Base-by-base conservation (phyloP, 2,113 vertebrate genomes). In the Sylvilagus bachmani region DNA sequence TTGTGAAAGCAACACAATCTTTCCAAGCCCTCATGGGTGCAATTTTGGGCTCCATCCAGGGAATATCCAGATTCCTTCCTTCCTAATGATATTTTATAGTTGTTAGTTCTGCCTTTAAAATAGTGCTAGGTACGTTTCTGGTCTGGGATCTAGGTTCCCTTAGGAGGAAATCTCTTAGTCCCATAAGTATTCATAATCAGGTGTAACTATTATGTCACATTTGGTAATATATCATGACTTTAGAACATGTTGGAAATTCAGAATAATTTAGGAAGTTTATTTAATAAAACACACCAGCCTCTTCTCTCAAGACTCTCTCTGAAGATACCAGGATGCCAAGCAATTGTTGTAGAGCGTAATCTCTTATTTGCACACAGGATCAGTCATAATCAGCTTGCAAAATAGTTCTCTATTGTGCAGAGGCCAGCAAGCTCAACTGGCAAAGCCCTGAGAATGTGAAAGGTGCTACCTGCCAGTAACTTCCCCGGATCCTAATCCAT, bases 381-480 rank as follows among this genome's bases (percentile, higher is more conserved):
- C 5, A 17, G 44, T 58, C 27, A 77, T 27, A n/a, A 62, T 6
- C 17, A 29, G 10, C 24, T 84, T 29, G 16, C 49, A 44, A n/a
- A 61, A 44, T 5, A 58, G 9, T 38, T 71, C 7, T 67, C 16
- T 19, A 21, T 4, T 1, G 2, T 1, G 12, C 2, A 25, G 13
- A 58, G n/a, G 55, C 14, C 75, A 12, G 12, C 0, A 21, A 86
- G 8, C 10, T 80, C 21, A 7, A 7, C 55, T 25, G 13, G 8
- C 0, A 0, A 0, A 29, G 29, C 1, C 16, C 64, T 36, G 29
- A 84, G 16, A 31, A 78, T 0, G 0, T 36, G 67, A 75, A 64
- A 31, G 9, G 5, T 2, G 24, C 8, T 25, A 0, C 10, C 24
- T 29, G 5, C 5, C 22, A 16, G 0, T 4, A 33, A 2, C 38